Conservation (phyloP, 1,140 invertebrate species). For the Aporrectodea caliginosa region DNA sequence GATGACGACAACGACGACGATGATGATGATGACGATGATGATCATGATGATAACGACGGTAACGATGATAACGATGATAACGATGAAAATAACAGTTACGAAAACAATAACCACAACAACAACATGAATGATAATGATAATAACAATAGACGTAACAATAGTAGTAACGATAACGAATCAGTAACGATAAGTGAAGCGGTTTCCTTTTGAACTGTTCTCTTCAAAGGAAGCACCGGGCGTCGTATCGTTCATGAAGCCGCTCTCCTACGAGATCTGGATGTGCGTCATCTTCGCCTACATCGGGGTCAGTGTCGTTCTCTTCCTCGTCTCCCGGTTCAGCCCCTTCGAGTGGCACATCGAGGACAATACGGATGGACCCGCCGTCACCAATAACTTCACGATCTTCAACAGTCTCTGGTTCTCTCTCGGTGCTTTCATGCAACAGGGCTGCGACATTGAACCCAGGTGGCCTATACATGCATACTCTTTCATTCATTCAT, state of each 20-base stretch:
- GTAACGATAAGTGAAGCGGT: too few species aligned
- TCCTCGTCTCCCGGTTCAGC: constrained; percentile 86
- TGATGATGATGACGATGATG: constrained; percentile 5
- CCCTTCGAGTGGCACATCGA: constrained; percentile 83
- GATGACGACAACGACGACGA: background rate
- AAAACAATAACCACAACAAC: too few species aligned
- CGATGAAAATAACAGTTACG: too few species aligned
- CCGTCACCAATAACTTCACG: constrained; percentile 91
- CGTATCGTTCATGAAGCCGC: constrained; percentile 84
- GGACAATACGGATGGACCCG: constrained; percentile 54
- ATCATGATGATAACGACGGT: too few species aligned
- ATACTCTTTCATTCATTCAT: background rate
- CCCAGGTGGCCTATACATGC: constrained; percentile 62
- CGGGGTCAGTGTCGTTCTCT: constrained; percentile 87
- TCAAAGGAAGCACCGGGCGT: constrained; percentile 66
- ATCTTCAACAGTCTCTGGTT: constrained; percentile 89
- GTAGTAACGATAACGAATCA: too few species aligned
- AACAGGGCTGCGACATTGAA: constrained; percentile 94
- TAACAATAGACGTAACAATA: too few species aligned
- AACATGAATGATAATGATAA: too few species aligned
- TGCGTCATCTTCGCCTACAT: constrained; percentile 93
- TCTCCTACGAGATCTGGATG: constrained; percentile 94
- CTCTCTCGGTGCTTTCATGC: constrained; percentile 93
- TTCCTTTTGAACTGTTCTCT: too few species aligned
- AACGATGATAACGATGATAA: too few species aligned